Percentiles rank a stretch among this genome's conserved stretches.
These are phyloP conservation scores for Cephus pygmeus DNA, from an alignment of 2,888 invertebrate genomes.

Conservation along the genomic window DNA sequence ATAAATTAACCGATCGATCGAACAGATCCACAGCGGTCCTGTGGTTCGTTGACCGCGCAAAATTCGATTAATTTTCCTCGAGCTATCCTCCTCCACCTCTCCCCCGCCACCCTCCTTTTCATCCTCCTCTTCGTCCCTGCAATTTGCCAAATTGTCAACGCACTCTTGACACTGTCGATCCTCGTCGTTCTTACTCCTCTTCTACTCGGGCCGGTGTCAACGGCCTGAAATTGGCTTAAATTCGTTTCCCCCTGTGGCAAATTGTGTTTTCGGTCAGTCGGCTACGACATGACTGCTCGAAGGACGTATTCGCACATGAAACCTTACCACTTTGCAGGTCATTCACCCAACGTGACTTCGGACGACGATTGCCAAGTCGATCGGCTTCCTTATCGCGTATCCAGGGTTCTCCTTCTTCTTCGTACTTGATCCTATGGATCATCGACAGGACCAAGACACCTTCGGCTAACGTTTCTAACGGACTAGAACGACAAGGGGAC, in stretches of 20 bases:
- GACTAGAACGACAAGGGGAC: neutral
- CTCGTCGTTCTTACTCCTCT: neutral
- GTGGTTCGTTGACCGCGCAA: neutral
- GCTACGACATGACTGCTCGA: constrained; percentile 44
- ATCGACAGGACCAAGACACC: neutral
- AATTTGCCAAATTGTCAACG: neutral
- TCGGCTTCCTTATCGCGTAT: neutral
- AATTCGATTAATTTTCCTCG: constrained; percentile 1
- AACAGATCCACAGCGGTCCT: neutral
- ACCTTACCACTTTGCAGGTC: constrained; percentile 60
- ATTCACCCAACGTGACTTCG: constrained; percentile 45
- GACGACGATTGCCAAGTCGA: neutral
- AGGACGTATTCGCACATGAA: constrained; percentile 40
- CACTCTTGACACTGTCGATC: neutral
- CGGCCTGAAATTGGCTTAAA: constrained; percentile 6
- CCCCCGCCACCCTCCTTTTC: neutral
- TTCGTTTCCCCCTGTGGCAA: constrained; percentile 17
- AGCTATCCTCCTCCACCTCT: neutral
- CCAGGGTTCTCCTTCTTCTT: neutral
- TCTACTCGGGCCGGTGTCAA: neutral
- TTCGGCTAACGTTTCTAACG: neutral
- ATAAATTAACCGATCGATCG: constrained; percentile 20
- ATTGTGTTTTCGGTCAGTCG: constrained; percentile 55
- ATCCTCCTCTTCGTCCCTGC: neutral
- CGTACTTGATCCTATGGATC: neutral